A percentile compares a stretch with the other conserved stretches of the same genome.
These are phyloP conservation scores for Drosophila lutescens DNA, from an alignment of 2,888 invertebrate species.

Conservation along the genomic window DNA sequence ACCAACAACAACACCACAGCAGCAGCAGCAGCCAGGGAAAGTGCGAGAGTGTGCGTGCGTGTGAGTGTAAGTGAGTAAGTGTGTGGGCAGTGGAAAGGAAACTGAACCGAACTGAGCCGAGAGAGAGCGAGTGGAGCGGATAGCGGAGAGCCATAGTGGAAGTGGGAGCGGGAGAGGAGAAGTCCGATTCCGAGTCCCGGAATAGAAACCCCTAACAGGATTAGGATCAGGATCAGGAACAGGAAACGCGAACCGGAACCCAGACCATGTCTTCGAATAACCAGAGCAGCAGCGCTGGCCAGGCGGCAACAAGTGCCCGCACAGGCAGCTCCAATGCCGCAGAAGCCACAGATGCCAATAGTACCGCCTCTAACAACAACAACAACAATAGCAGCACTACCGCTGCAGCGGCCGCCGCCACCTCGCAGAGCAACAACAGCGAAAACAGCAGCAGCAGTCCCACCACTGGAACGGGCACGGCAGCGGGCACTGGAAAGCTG, in stretches of 20 bases:
- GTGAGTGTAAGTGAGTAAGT: slow-evolving; percentile 29
- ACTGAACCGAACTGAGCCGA: slow-evolving; percentile 29
- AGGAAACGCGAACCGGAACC: background rate
- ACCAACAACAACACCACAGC: slow-evolving; percentile 22
- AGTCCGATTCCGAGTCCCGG: slow-evolving; percentile 28
- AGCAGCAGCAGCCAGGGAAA: slow-evolving; percentile 36
- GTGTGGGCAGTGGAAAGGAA: slow-evolving; percentile 42
- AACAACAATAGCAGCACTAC: slow-evolving; percentile 34
- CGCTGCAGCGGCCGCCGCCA: slow-evolving; percentile 6
- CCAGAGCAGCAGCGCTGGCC: slow-evolving; percentile 78
- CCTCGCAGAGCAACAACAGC: slow-evolving; percentile 36
- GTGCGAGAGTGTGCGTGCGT: slow-evolving; percentile 43
- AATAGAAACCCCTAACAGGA: slow-evolving; percentile 7
- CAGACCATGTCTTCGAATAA: slow-evolving; percentile 82
- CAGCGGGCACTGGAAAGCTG: slow-evolving; percentile 38
- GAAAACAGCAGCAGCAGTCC: slow-evolving; percentile 52
- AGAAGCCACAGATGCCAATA: slow-evolving; percentile 54
- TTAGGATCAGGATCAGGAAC: background rate
- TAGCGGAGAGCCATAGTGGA: slow-evolving; percentile 11
- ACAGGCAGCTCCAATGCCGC: slow-evolving; percentile 81
- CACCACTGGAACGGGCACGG: slow-evolving; percentile 21
- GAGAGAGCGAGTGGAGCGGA: slow-evolving; percentile 17
- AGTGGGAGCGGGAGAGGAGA: slow-evolving; percentile 30
- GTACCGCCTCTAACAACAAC: slow-evolving; percentile 26
- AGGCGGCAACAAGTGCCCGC: slow-evolving; percentile 71